Conservation (phyloP, 1,140 invertebrate genomes). For the Brachionus sp. region DNA sequence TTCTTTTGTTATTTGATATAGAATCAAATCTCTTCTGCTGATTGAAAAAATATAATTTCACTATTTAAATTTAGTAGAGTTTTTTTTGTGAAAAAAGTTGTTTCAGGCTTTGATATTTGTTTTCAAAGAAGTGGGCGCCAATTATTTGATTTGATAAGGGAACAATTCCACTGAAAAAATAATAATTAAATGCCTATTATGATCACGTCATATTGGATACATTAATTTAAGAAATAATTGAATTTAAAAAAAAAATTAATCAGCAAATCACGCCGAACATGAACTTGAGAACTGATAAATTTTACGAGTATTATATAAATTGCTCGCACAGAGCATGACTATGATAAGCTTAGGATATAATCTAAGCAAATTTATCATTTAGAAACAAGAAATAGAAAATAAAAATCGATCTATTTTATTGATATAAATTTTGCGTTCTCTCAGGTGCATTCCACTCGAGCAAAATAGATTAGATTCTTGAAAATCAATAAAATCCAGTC, state of each 20-base stretch:
- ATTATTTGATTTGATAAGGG: neutral
- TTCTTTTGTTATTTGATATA: neutral
- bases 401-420: neutral
- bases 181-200: neutral
- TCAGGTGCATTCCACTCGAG: constrained; percentile 33
- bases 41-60: neutral
- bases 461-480: constrained; percentile 30
- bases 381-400: neutral
- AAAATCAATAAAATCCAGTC: neutral
- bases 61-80: neutral
- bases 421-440: neutral
- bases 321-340: neutral
- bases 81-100: neutral
- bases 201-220: neutral
- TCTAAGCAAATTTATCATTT: neutral
- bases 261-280: neutral
- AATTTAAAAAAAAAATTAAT: neutral
- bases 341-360: neutral
- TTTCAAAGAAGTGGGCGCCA: neutral
- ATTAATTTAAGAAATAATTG: neutral
- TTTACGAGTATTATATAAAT: neutral
- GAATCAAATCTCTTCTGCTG: neutral
- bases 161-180: neutral
- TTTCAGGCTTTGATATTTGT: neutral
- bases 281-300: neutral